Conservation (phyloP, 2,797 vertebrate genomes). For the Crenichthys baileyi region DNA sequence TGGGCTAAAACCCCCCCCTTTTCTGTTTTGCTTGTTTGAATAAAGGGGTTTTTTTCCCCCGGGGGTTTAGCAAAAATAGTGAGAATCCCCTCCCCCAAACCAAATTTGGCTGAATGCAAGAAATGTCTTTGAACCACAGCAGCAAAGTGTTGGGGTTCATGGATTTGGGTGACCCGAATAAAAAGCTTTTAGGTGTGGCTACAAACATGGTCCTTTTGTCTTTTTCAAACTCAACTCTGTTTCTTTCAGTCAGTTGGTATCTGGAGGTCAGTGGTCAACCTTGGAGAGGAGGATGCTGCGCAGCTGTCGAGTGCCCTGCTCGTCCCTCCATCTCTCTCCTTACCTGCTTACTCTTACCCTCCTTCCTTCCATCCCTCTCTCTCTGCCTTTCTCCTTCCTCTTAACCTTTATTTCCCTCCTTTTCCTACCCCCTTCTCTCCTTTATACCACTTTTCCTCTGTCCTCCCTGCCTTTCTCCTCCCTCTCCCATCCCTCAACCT, state of each 20-base stretch:
- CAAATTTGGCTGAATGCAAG: not conserved
- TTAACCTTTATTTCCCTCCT: constrained; percentile 16
- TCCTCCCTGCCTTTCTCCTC: constrained; percentile 15
- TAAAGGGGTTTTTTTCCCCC: no score
- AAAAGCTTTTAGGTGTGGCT: no score
- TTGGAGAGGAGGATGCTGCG: constrained; percentile 51
- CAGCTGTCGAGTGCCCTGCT: constrained; percentile 62
- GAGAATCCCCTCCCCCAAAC: no score
- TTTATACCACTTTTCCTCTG: constrained; percentile 14
- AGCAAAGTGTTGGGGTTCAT: not conserved
- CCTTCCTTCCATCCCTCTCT: not conserved
- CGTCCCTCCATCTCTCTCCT: constrained; percentile 9
- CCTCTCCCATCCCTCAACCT: not conserved
- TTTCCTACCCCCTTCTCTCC: not conserved
- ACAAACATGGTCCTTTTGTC: not conserved
- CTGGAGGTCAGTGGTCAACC: constrained; percentile 60
- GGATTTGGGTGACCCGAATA: not conserved
- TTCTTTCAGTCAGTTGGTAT: constrained; percentile 52
- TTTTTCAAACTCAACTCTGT: constrained; percentile 1
- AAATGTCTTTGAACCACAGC: not conserved
- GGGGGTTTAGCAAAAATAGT: no score
- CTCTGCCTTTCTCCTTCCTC: constrained; percentile 8
- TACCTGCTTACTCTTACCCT: no score
- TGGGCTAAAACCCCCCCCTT: no score
- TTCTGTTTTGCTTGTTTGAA: no score